Evolutionary conservation across 2,797 vertebrate species (phyloP).

Genomic region (Oryzias sinensis): DNA sequence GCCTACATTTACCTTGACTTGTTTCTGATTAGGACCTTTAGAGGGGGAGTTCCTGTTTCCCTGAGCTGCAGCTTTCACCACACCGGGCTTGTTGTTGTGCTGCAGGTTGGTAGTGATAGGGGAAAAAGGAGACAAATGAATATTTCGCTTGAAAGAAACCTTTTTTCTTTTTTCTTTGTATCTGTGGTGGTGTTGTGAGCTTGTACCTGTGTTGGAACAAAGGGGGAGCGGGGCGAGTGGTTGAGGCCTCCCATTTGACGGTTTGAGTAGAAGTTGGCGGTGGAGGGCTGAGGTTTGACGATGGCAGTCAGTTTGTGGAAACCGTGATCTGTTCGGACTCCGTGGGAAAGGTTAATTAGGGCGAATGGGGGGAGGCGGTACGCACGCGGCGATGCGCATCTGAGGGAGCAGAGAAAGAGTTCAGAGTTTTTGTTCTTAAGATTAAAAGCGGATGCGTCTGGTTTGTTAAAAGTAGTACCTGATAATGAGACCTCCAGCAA

Average conservation of each 20-base stretch:
- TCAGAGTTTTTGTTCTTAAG: no score
- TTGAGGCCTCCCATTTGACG: slow-evolving; percentile 84
- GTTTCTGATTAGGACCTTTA: slow-evolving; percentile 80
- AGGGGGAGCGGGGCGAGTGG: slow-evolving; percentile 91
- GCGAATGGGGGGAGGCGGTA: slow-evolving; percentile 94
- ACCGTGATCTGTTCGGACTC: slow-evolving; percentile 83
- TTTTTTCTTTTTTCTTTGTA: not conserved
- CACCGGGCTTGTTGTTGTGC: slow-evolving; percentile 80
- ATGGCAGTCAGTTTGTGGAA: slow-evolving; percentile 90
- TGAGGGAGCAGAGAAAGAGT: slow-evolving; percentile 42
- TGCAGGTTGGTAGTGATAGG: slow-evolving; percentile 26
- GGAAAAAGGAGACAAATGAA: not conserved
- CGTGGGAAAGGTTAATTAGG: slow-evolving; percentile 94
- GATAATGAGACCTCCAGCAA: slow-evolving; percentile 91
- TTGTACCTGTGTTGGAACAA: slow-evolving; percentile 88
- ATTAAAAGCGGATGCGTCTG: not conserved
- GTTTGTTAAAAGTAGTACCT: slow-evolving; percentile 74
- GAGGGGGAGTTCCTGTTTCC: slow-evolving; percentile 77
- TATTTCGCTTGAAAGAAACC: not conserved
- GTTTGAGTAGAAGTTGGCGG: slow-evolving; percentile 67
- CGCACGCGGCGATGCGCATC: slow-evolving; percentile 84
- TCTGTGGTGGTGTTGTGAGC: fast-evolving
- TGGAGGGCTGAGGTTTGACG: slow-evolving; percentile 90
- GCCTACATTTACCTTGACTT: slow-evolving; percentile 72
- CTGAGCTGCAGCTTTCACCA: slow-evolving; percentile 76